Base-by-base conservation (phyloP, 2,888 invertebrate genomes). In the Euplagia quadripunctaria region DNA sequence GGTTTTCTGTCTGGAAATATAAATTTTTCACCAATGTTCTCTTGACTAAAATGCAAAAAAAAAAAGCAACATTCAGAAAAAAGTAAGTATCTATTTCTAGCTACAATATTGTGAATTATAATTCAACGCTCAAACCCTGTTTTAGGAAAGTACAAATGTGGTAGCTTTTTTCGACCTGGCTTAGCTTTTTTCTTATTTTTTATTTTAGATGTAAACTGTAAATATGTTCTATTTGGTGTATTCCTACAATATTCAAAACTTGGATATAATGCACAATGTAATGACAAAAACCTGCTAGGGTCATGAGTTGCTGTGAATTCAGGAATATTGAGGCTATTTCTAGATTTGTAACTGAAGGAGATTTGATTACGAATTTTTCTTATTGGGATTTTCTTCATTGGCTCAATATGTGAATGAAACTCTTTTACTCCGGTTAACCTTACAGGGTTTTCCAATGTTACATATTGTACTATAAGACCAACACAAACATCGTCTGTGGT, bases 401-500 rank as follows among this genome's bases (percentile, higher is more conserved):
- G 6, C 51, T 68, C 68, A 42, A 68, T 4, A 17, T 68, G 68
- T 4, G 68, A 68, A 20, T 68, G 68, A 55, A 68, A 68, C 42
- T 68, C 68, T n/a, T 0, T 41, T 6, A 68, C n/a, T 11, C 11
- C 6, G n/a, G 55, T 68, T 20, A 68, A 52, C 6, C 12, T 42
- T 6, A 68, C 68, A 68, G 52, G 55, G 1, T 55, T 52, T 42
- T 52, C 41, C 42, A 51, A 42, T 52, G 68, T 69, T 20, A 69
- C 61, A 42, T 52, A 52, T 55, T 68, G 51, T n/a, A 68, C 12
- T 41, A 68, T 55, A n/a, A 68, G 52, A n/a, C 52, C 68, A 42
- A 68, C n/a, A 55, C 68, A 68, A 17, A 68, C 68, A n/a, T 68
- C 68, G 42, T 68, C 68, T 52, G 68, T 3, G n/a, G n/a, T 2